Evolutionary conservation across 1,140 invertebrate genomes (phyloP).

Genomic region (Hirudo medicinalis): DNA sequence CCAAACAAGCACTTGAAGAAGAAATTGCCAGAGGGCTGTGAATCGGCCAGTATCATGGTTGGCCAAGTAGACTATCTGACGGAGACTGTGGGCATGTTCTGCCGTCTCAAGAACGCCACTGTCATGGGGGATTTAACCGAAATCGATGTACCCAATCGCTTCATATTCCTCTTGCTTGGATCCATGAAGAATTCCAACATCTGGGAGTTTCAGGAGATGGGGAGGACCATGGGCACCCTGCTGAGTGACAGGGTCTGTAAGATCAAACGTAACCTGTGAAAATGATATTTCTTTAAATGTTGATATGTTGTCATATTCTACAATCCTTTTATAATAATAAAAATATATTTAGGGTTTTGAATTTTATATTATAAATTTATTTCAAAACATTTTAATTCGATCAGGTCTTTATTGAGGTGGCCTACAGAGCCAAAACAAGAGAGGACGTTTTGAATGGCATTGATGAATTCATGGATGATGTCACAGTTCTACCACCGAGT

Average conservation of each 20-base stretch:
- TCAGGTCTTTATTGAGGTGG: slow-evolving; percentile 71
- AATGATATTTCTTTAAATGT: no score
- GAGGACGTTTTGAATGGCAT: slow-evolving; percentile 76
- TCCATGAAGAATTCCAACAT: slow-evolving; percentile 56
- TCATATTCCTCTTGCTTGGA: slow-evolving; percentile 62
- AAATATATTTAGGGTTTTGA: no score
- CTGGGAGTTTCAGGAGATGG: slow-evolving; percentile 46
- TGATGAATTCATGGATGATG: slow-evolving; percentile 85
- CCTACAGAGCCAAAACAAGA: slow-evolving; percentile 70
- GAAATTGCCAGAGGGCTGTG: slow-evolving; percentile 37
- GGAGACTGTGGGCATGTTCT: slow-evolving; percentile 31
- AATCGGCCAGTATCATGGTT: slow-evolving; percentile 38
- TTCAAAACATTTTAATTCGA: neutral
- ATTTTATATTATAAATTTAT: no score
- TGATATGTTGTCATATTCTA: no score
- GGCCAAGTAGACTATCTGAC: slow-evolving; percentile 33
- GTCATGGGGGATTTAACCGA: slow-evolving; percentile 36
- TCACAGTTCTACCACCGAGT: slow-evolving; percentile 84
- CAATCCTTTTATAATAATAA: no score
- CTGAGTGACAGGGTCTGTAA: slow-evolving; percentile 40
- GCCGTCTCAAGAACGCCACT: slow-evolving; percentile 29
- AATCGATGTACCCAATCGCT: slow-evolving; percentile 52
- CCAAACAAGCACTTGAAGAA: slow-evolving; percentile 30
- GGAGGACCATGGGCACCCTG: slow-evolving; percentile 35
- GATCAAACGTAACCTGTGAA: neutral